Base-by-base conservation (phyloP, 2,888 invertebrate genomes). In the Ellobium chinense region DNA sequence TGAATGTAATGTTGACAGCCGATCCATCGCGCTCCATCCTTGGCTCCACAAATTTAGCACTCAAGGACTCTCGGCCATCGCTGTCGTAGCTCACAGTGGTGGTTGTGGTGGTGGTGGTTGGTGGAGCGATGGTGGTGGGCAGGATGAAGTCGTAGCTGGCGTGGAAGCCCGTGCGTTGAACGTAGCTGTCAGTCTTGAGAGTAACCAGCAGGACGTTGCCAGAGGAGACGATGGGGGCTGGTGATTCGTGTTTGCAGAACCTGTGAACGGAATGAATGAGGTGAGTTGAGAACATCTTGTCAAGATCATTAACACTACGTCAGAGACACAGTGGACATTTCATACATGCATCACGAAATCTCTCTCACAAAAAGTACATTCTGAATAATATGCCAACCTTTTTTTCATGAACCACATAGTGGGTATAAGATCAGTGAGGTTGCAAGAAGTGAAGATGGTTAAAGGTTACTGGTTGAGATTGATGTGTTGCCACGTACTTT, bases 101-200 rank as follows among this genome's bases (percentile, higher is more conserved):
- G 18, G 77, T 62, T 12, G 72, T 66, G 18, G 80, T 46, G 34
- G 78, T 74, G 27, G 81, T 78, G 18, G 82, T 36, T 29, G 77
- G 66, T 9, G 75, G 14, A 18, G 82, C 75, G 24, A 83, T 81
- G n/a, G 85, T 83, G 2, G 78, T 31, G 14, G 82, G 82, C 37
- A 81, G 83, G 34, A 88, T 39, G 74, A 90, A 89, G 66, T 78
- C 86, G 82, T 89, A 90, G 24, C 88, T 87, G 18, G 91, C 91
- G 79, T 91, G 91, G 81, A 91, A 91, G 0, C 91, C 91, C 5
- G 87, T 88, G 7, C 88, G 82, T 80, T 90, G 89, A 24, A 88
- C 87, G 39, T 88, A 85, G 31, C 86, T 85, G 84, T 92, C 91
- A 1, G 91, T 89, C 14, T 74, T 80, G 81, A 92, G 91, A 39